phyloP scores from a whole-genome alignment of 2,113 vertebrate species.

The Petroica traversi region DNA sequence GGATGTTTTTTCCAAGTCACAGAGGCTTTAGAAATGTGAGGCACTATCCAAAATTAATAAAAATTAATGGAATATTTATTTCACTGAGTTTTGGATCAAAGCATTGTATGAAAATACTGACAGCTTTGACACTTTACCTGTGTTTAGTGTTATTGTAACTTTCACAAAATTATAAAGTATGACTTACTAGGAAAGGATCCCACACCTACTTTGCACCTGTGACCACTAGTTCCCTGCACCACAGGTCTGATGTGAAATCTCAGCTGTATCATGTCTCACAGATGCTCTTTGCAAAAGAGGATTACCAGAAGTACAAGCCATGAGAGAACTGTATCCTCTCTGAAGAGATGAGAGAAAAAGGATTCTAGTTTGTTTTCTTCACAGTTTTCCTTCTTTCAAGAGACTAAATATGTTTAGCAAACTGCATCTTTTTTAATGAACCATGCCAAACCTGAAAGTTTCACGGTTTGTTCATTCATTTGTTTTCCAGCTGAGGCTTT shows the following conservation, averaged over 20 bases:
- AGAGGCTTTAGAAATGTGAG: neutral
- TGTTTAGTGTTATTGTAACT: neutral
- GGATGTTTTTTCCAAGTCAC: neutral
- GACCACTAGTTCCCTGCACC: neutral
- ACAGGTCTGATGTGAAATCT: neutral
- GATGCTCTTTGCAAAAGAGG: neutral
- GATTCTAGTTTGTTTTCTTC: neutral
- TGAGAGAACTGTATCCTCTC: neutral
- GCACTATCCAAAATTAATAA: neutral
- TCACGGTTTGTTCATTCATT: neutral
- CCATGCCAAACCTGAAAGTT: neutral
- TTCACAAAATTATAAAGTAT: neutral
- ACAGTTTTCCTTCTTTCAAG: neutral
- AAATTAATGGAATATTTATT: neutral
- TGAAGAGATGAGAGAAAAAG: neutral
- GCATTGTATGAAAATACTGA: neutral
- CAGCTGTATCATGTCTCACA: neutral
- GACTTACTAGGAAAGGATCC: neutral
- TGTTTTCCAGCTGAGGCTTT: neutral
- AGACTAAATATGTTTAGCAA: neutral
- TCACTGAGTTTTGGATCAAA: neutral
- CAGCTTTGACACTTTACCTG: neutral
- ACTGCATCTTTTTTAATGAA: neutral
- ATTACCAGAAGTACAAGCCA: neutral
- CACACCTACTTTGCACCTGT: neutral